phyloP scores from a whole-genome alignment of 2,797 vertebrate species.

The Anguilla marmorata region DNA sequence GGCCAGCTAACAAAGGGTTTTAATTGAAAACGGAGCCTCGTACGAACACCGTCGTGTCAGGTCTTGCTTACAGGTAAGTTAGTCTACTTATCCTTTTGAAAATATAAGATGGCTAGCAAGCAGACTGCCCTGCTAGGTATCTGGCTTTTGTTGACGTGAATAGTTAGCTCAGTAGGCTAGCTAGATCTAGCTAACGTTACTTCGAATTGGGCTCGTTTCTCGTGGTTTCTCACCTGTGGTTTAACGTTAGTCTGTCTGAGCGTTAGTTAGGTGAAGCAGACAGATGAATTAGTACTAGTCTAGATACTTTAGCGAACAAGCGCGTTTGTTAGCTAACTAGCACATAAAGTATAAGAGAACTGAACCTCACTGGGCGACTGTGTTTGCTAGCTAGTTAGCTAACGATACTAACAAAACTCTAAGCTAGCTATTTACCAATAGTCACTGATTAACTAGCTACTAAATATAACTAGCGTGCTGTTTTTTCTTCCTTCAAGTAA shows the following conservation, averaged over 20 bases:
- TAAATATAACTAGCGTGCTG: no score
- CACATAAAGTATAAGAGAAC: not conserved
- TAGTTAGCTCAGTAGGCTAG: not conserved
- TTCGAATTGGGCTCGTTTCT: not conserved
- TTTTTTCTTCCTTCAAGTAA: not conserved
- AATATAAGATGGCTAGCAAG: not conserved
- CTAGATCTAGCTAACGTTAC: not conserved
- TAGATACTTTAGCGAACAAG: not conserved
- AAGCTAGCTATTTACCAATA: not conserved
- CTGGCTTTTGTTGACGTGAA: constrained; percentile 1
- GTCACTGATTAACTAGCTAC: no score
- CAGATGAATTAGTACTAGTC: not conserved
- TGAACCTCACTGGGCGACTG: not conserved
- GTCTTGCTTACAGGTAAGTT: constrained; percentile 25
- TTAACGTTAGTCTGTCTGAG: no score
- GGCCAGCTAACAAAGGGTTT: not conserved
- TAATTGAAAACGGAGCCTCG: constrained; percentile 7
- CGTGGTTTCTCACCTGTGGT: not conserved
- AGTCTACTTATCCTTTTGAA: not conserved
- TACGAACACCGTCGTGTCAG: constrained; percentile 17
- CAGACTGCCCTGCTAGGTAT: not conserved
- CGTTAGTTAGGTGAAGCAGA: not conserved
- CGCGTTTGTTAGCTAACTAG: not conserved
- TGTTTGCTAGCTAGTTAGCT: not conserved
- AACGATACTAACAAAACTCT: not conserved